Evolutionary conservation across 2,888 invertebrate genomes (phyloP).

Genomic region (Chloroclysta siterata): DNA sequence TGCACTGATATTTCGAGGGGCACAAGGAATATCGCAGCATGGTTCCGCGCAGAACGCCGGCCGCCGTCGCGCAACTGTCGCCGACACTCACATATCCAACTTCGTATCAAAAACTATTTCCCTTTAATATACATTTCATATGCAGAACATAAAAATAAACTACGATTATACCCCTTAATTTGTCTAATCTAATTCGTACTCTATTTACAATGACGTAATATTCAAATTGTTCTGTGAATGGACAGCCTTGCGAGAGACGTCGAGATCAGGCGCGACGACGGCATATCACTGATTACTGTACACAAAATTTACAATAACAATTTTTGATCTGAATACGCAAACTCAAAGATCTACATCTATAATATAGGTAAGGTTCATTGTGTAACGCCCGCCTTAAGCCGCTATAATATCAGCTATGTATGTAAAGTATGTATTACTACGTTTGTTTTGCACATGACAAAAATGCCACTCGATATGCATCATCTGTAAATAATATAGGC

Average conservation of each 20-base stretch:
- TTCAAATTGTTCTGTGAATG: slow-evolving; percentile 77
- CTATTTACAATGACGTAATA: slow-evolving; percentile 80
- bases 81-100: slow-evolving; percentile 47
- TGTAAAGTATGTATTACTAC: slow-evolving; percentile 72
- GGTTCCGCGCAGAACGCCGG: slow-evolving; percentile 61
- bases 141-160: slow-evolving; percentile 74
- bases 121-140: slow-evolving; percentile 62
- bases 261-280: slow-evolving; percentile 62
- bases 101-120: slow-evolving; percentile 47
- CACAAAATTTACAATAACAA: slow-evolving; percentile 81
- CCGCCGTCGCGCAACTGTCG: slow-evolving; percentile 58
- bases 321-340: slow-evolving; percentile 82
- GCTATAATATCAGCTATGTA: slow-evolving; percentile 81
- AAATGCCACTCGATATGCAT: slow-evolving; percentile 62
- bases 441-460: slow-evolving; percentile 74
- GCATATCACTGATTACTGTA: slow-evolving; percentile 68
- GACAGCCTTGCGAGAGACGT: slow-evolving; percentile 65
- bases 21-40: slow-evolving; percentile 83
- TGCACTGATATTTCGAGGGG: slow-evolving; percentile 82
- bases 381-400: slow-evolving; percentile 80
- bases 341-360: slow-evolving; percentile 80
- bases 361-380: slow-evolving; percentile 71
- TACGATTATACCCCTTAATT: slow-evolving; percentile 77
- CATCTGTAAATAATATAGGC: slow-evolving; percentile 72
- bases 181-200: slow-evolving; percentile 79